Conservation (phyloP, 2,113 vertebrate genomes). For the Eurypyga helias region DNA sequence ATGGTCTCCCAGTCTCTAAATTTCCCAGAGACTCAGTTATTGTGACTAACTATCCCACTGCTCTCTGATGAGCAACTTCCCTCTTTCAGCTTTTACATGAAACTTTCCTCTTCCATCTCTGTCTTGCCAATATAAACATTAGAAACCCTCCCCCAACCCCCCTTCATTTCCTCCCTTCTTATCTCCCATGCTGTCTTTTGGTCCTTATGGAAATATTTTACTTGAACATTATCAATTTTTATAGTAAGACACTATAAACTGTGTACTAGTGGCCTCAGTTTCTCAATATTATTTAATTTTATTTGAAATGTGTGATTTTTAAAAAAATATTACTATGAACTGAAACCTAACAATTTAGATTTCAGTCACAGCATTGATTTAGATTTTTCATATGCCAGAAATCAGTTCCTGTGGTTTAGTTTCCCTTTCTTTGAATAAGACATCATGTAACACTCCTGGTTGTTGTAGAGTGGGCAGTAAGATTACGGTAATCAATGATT, state of each 20-base stretch:
- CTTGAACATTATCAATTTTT: not conserved
- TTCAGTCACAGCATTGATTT: not conserved
- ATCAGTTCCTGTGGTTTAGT: not conserved
- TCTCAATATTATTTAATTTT: not conserved
- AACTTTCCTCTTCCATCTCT: not conserved
- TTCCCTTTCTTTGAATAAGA: not conserved
- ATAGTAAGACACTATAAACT: not conserved
- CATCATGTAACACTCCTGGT: not conserved
- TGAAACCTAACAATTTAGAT: not conserved
- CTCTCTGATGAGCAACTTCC: not conserved
- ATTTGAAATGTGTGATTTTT: not conserved
- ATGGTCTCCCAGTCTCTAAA: not conserved
- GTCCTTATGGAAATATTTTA: not conserved
- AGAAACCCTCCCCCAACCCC: too few species aligned
- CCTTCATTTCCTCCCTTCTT: not conserved
- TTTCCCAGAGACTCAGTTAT: not conserved
- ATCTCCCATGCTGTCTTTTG: not conserved
- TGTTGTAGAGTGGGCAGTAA: not conserved
- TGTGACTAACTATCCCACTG: not conserved
- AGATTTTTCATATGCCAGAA: not conserved
- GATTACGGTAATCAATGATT: not conserved
- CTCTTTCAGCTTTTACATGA: not conserved
- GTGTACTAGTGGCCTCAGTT: not conserved
- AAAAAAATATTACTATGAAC: not conserved
- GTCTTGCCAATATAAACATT: not conserved